Percentiles rank a stretch among this genome's conserved stretches.
These are phyloP conservation scores for Phengaris arion DNA, from an alignment of 2,888 invertebrate species.

Conservation along the genomic window DNA sequence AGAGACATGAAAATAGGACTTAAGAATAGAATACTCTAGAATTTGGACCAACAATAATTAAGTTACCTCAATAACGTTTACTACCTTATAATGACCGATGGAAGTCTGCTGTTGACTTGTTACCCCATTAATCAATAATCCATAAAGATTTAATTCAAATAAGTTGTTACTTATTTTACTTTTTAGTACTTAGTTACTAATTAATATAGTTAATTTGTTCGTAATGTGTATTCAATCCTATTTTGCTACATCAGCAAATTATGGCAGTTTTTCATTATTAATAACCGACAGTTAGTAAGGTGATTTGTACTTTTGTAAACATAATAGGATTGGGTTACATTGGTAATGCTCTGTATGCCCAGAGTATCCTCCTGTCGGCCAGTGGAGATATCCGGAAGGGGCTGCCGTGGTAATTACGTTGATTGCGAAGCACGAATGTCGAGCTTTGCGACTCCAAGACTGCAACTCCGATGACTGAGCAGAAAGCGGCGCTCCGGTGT, in stretches of 20 bases:
- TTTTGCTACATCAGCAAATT: too few species aligned
- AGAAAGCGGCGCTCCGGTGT: conserved; percentile 63
- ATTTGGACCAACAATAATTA: not conserved
- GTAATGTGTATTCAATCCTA: too few species aligned
- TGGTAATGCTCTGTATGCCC: not conserved
- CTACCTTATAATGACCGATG: not conserved
- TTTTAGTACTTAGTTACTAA: too few species aligned
- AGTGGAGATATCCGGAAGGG: conserved; percentile 26
- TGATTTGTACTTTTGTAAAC: not conserved
- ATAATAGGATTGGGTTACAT: not conserved
- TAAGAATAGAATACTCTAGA: not conserved
- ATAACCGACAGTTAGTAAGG: not conserved
- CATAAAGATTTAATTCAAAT: too few species aligned
- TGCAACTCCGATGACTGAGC: conserved; percentile 49
- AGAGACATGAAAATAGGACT: not conserved
- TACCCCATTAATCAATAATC: too few species aligned
- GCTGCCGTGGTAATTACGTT: conserved; percentile 58
- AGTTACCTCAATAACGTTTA: not conserved
- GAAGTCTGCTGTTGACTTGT: too few species aligned
- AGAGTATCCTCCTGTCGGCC: not conserved
- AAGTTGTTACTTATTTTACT: too few species aligned
- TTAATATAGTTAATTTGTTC: too few species aligned
- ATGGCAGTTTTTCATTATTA: too few species aligned
- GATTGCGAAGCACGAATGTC: conserved; percentile 53
- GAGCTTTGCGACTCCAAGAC: conserved; percentile 55